Percentiles rank a stretch among this genome's conserved stretches.
Evolutionary conservation across 2,888 invertebrate species (phyloP).

Genomic region (Teinopalpus imperialis): DNA sequence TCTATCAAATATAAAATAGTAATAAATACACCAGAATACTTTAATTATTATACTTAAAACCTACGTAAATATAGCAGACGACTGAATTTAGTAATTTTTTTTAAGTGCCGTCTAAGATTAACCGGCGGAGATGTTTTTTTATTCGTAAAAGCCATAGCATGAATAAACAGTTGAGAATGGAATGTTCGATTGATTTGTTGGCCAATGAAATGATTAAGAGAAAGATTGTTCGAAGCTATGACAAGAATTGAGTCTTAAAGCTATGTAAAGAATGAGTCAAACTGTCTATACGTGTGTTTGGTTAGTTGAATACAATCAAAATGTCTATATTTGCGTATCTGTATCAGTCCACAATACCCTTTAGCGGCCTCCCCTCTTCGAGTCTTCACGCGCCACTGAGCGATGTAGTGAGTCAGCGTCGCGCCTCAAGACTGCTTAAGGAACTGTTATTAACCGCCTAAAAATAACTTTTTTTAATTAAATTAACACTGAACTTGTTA

Average conservation of each 20-base stretch:
- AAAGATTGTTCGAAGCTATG: not conserved
- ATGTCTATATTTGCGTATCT: slow-evolving; percentile 27
- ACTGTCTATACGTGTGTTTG: slow-evolving; percentile 18
- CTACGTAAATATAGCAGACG: too few species aligned
- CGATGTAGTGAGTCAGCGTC: slow-evolving; percentile 63
- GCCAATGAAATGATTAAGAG: too few species aligned
- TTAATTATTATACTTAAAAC: too few species aligned
- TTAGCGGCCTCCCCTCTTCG: slow-evolving; percentile 61
- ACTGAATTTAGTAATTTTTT: too few species aligned
- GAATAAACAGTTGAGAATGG: too few species aligned
- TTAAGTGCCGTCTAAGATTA: too few species aligned
- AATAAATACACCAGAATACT: too few species aligned
- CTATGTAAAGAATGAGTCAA: slow-evolving; percentile 14
- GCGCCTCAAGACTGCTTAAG: slow-evolving; percentile 53
- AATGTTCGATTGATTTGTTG: too few species aligned
- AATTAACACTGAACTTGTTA: slow-evolving; percentile 15
- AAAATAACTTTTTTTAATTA: slow-evolving; percentile 21
- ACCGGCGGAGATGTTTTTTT: too few species aligned
- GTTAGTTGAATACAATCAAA: slow-evolving; percentile 25
- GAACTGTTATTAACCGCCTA: slow-evolving; percentile 34
- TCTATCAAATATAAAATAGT: too few species aligned
- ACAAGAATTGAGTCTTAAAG: slow-evolving; percentile 15
- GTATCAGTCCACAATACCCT: slow-evolving; percentile 51
- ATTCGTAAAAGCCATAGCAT: too few species aligned
- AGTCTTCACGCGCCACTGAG: slow-evolving; percentile 61